These are phyloP conservation scores for Celastrina argiolus DNA, from an alignment of 2,888 invertebrate genomes.

Conservation along the genomic window DNA sequence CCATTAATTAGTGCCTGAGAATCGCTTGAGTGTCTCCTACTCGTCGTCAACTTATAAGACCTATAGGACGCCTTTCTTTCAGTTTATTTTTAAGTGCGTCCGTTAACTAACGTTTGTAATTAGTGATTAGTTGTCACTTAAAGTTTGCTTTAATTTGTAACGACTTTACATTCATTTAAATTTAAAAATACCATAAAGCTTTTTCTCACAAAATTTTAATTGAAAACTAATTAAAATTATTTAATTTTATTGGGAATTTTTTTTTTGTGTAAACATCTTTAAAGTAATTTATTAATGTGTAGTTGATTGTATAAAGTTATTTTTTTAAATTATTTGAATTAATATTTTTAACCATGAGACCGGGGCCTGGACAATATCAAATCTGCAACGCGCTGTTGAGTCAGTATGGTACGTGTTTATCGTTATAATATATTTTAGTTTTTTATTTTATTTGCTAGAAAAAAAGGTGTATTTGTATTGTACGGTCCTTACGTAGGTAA, in stretches of 20 bases:
- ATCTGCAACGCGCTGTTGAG: conserved; percentile 49
- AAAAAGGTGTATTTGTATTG: no score
- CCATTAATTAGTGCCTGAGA: conserved; percentile 23
- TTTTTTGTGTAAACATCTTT: no score
- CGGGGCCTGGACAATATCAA: conserved; percentile 35
- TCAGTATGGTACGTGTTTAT: conserved; percentile 52
- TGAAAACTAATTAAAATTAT: neutral
- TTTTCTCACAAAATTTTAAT: neutral
- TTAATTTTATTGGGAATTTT: neutral
- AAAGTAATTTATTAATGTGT: neutral
- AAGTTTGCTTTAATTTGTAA: neutral
- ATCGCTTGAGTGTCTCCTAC: conserved; percentile 26
- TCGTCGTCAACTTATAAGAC: conserved; percentile 26
- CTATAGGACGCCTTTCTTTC: conserved; percentile 5
- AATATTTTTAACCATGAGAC: conserved; percentile 31
- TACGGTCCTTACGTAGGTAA: no score
- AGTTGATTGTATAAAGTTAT: neutral
- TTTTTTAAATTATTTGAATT: neutral
- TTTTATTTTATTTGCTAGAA: no score
- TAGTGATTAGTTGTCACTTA: neutral
- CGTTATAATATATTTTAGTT: neutral
- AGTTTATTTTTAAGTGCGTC: conserved; percentile 9
- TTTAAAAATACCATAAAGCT: neutral
- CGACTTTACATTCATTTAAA: neutral
- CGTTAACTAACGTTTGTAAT: conserved; percentile 8